These are phyloP conservation scores for Dasyornis broadbenti DNA, from an alignment of 2,113 vertebrate genomes.

Conservation along the genomic window DNA sequence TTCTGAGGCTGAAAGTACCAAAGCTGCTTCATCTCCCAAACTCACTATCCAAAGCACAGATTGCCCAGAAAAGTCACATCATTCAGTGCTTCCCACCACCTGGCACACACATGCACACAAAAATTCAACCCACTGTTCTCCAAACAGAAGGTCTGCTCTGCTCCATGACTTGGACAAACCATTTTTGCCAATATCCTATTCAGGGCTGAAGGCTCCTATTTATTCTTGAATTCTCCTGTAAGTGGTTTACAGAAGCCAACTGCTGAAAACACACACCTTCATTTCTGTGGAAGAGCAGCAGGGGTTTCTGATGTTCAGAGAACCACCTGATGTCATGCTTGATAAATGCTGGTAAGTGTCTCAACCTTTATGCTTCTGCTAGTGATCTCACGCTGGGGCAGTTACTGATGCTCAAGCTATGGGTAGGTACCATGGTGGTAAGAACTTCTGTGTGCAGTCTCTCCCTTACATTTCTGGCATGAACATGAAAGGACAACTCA, in stretches of 20 bases:
- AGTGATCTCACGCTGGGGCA: neutral
- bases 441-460: neutral
- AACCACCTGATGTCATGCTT: neutral
- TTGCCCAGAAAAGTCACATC: neutral
- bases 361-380: neutral
- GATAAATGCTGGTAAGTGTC: neutral
- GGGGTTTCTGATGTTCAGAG: neutral
- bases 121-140: neutral
- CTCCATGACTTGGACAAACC: neutral
- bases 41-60: neutral
- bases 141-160: neutral
- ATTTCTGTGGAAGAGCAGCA: neutral
- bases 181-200: neutral
- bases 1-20: neutral
- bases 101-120: neutral
- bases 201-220: neutral
- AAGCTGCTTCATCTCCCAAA: neutral
- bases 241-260: neutral
- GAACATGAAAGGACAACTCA: neutral
- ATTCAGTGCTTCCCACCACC: neutral
- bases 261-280: neutral
- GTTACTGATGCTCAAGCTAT: neutral
- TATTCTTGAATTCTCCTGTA: neutral
- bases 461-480: neutral
- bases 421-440: neutral